Evolutionary conservation across 2,797 vertebrate species (phyloP).

Genomic region (Neosilurus hyrtlii): DNA sequence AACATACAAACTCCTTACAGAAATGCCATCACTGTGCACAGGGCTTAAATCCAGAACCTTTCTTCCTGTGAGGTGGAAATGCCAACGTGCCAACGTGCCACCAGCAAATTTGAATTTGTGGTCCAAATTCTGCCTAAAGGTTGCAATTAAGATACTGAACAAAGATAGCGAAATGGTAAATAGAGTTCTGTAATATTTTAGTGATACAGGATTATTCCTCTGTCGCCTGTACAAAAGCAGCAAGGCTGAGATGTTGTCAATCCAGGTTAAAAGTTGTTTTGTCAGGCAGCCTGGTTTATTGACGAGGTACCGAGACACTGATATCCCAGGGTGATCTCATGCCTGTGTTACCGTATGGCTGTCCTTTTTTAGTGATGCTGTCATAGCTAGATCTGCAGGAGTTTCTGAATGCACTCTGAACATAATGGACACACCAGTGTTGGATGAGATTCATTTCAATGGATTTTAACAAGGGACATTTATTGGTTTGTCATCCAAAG

Average conservation of each 20-base stretch:
- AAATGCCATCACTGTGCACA: too few relatives aligned
- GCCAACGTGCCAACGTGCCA: too few relatives aligned
- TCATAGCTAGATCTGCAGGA: not conserved
- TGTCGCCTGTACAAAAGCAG: not conserved
- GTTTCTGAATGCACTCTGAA: not conserved
- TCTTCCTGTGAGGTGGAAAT: too few relatives aligned
- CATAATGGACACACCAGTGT: not conserved
- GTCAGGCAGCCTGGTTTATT: not conserved
- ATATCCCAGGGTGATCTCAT: slow-evolving; percentile 17
- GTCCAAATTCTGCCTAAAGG: not conserved
- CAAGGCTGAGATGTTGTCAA: not conserved
- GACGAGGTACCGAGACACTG: not conserved
- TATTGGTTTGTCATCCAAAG: too few relatives aligned
- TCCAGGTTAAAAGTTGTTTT: not conserved
- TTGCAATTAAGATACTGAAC: not conserved
- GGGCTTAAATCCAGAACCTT: too few relatives aligned
- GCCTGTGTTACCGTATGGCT: slow-evolving; percentile 7
- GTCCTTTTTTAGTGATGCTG: not conserved
- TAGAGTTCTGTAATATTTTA: not conserved
- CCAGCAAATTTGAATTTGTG: not conserved
- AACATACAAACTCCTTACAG: too few relatives aligned
- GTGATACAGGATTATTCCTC: not conserved
- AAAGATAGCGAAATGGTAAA: not conserved
- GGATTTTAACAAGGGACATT: not conserved
- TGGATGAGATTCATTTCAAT: too few relatives aligned